Evolutionary conservation across 2,113 vertebrate genomes (phyloP), one percentile per base, ranked within the genome.

Genomic region (Castor canadensis): DNA sequence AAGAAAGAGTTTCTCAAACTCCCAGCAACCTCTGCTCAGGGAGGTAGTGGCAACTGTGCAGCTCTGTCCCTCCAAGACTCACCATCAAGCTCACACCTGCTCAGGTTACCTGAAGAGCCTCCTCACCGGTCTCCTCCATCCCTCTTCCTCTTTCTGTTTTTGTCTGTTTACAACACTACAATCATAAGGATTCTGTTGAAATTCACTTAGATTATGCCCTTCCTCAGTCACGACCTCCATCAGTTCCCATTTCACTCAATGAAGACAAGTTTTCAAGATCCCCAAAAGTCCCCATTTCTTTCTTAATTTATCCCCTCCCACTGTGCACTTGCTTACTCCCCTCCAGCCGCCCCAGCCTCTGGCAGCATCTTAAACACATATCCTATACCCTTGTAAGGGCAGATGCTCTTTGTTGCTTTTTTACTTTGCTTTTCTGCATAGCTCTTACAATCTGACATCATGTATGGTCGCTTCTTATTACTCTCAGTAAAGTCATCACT

Each of bases 1-100:
- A 92, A 66, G 62, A 89, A 62, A 81, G 35, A 94, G 35, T 64
- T 49, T 84, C 71, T 64, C 91, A 75, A 82, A 87, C 40, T 96
- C 93, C 91, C 79, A 86, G 87, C 86, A 83, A 47, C 72, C 58
- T 88, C 90, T 87, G 40, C 56, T 75, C 17, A 11, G 19, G 43
- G 28, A 92, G 88, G 11, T 43, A 22, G 60, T 8, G 28, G 64
- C 17, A 43, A 52, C 4, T 3, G 1, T 40, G 32, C 28, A 52
- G 67, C 26, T 32, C 79, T 83, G 28, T 38, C 4, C 16, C n/a
- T 49, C 67, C 38, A 45, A 91, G 4, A 40, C 13, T 56, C 40
- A 16, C 52, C 40, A 11, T 35, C 54, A 30, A 62, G 22, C 22
- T 47, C 35, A 49, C 9, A 3, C 16, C 40, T 47, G 7, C 11